Evolutionary conservation across 2,797 vertebrate genomes (phyloP).

Genomic region (Hoplostethus atlanticus): DNA sequence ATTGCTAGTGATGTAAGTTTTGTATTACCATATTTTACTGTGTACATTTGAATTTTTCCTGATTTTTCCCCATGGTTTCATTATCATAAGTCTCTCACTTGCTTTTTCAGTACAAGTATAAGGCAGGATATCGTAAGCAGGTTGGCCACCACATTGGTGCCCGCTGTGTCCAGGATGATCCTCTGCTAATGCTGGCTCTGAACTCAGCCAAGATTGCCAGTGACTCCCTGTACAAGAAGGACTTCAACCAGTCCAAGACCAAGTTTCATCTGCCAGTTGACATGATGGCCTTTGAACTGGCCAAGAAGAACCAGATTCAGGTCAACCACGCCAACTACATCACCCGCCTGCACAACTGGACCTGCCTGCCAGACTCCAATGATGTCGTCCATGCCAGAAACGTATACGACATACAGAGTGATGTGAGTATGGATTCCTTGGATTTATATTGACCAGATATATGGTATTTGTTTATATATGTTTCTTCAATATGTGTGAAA

Average conservation of each 20-base stretch:
- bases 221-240: slow-evolving; percentile 88
- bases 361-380: slow-evolving; percentile 90
- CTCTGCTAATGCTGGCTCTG: slow-evolving; percentile 92
- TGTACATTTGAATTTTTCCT: not conserved
- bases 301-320: slow-evolving; percentile 89
- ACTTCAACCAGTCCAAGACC: slow-evolving; percentile 93
- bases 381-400: slow-evolving; percentile 87
- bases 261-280: slow-evolving; percentile 87
- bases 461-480: not conserved
- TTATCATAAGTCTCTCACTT: slow-evolving; percentile 20
- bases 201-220: slow-evolving; percentile 94
- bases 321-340: slow-evolving; percentile 90
- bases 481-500: too few relatives aligned
- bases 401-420: slow-evolving; percentile 88
- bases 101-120: slow-evolving; percentile 89
- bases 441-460: not conserved
- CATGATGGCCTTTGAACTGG: slow-evolving; percentile 90
- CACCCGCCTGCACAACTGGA: slow-evolving; percentile 89
- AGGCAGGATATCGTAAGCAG: slow-evolving; percentile 91
- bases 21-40: not conserved
- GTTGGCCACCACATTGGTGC: slow-evolving; percentile 95
- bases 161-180: slow-evolving; percentile 90
- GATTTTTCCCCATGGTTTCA: not conserved
- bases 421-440: slow-evolving; percentile 78
- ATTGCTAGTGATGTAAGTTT: slow-evolving; percentile 95